phyloP scores from a whole-genome alignment of 2,113 vertebrate genomes.

The Hydropotes inermis region DNA sequence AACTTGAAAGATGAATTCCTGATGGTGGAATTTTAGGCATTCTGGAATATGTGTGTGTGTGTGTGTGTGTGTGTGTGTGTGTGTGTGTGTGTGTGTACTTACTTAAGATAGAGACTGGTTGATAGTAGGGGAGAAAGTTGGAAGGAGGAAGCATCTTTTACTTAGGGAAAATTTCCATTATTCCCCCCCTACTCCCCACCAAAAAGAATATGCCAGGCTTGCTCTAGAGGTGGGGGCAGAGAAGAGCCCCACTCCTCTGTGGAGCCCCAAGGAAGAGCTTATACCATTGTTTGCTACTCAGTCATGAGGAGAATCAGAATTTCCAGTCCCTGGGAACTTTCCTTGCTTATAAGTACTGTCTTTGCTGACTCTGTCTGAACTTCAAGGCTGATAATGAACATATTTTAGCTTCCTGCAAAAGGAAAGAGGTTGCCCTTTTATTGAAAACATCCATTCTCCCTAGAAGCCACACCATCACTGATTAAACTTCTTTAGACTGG shows the following conservation, averaged over 20 bases:
- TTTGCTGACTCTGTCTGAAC: slow-evolving; percentile 51
- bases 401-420: slow-evolving; percentile 44
- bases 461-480: background rate
- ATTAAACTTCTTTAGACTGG: background rate
- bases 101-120: background rate
- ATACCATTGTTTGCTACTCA: background rate
- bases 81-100: background rate
- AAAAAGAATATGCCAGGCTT: background rate
- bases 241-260: background rate
- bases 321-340: background rate
- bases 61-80: background rate
- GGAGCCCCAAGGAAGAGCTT: background rate
- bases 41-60: background rate
- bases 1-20: background rate
- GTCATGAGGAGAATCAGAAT: background rate
- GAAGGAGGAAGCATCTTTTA: background rate
- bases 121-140: background rate
- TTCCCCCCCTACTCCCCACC: accelerated
- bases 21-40: background rate
- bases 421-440: slow-evolving; percentile 55
- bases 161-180: background rate
- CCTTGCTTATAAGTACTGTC: background rate
- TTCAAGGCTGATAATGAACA: slow-evolving; percentile 42
- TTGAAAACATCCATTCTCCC: slow-evolving; percentile 61
- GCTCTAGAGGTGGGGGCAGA: background rate